Conservation (phyloP, 2,888 invertebrate genomes). For the Oscheius sp. region DNA sequence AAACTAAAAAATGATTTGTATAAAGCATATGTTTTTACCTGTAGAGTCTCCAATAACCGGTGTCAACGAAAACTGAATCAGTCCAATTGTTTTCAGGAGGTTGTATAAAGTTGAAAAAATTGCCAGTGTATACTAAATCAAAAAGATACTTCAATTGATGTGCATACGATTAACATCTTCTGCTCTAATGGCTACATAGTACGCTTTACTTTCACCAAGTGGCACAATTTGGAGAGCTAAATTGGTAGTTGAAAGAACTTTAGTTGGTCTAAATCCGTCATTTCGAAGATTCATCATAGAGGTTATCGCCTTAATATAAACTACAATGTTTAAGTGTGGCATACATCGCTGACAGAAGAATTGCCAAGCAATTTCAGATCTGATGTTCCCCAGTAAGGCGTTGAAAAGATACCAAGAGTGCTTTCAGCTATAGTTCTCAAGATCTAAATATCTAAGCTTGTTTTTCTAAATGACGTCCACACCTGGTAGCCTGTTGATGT, state of each 20-base stretch:
- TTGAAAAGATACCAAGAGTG: slow-evolving; percentile 19
- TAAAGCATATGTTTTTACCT: neutral
- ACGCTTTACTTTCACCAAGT: neutral
- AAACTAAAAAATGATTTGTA: neutral
- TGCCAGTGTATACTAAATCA: neutral
- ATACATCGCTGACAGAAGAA: neutral
- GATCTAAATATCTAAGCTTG: too few species aligned
- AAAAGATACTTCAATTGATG: neutral
- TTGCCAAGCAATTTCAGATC: neutral
- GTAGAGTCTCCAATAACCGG: slow-evolving; percentile 16
- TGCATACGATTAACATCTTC: neutral
- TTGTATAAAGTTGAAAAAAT: neutral
- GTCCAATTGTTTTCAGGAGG: neutral
- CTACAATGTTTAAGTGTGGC: neutral
- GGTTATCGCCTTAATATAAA: neutral
- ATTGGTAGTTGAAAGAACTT: neutral
- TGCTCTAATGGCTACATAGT: slow-evolving; percentile 8
- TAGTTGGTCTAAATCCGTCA: neutral
- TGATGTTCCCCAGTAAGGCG: slow-evolving; percentile 1
- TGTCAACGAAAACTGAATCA: neutral
- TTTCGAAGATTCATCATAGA: neutral
- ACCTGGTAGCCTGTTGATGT: neutral
- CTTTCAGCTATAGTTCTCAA: slow-evolving; percentile 17
- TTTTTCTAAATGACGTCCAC: neutral
- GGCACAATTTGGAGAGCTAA: neutral